A percentile compares a stretch with the other conserved stretches of the same genome.
Conservation (phyloP, 2,888 invertebrate genomes). For the Dastarcus helophoroides region DNA sequence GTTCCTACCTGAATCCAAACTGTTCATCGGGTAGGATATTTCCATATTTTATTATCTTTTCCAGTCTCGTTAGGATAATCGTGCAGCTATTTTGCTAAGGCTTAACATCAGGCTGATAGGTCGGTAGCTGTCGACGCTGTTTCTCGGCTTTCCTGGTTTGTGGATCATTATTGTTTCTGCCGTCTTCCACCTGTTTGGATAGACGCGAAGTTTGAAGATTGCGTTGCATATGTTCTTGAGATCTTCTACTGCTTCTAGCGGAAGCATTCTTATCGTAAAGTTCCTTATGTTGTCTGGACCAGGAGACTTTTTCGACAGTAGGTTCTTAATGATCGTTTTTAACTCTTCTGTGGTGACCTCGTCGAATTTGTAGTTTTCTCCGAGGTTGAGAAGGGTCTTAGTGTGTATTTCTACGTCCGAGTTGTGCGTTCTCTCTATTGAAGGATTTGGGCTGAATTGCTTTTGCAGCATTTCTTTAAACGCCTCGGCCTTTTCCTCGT, state of each 20-base stretch:
- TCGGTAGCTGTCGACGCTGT: conserved; percentile 4
- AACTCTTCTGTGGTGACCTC: conserved; percentile 3
- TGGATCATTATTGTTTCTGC: too few species aligned
- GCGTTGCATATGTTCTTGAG: conserved; percentile 4
- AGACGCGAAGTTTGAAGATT: conserved; percentile 1
- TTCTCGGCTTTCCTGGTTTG: conserved; percentile 3
- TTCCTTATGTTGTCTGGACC: conserved; percentile 1
- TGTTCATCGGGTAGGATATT: conserved; percentile 10
- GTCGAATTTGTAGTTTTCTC: neutral
- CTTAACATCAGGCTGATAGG: conserved; percentile 7
- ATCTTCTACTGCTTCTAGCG: neutral
- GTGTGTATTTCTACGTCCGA: neutral
- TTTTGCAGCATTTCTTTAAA: conserved; percentile 1
- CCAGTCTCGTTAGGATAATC: conserved; percentile 4
- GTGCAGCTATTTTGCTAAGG: conserved; percentile 5
- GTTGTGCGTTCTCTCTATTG: neutral
- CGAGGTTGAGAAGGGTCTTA: too few species aligned
- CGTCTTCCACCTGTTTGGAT: too few species aligned
- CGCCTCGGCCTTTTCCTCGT: conserved; percentile 2
- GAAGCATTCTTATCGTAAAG: neutral
- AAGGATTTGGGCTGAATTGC: conserved; percentile 2
- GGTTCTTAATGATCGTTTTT: neutral
- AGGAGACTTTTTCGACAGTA: neutral
- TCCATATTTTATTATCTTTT: conserved; percentile 2
- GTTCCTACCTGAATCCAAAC: conserved; percentile 10